These are phyloP conservation scores for Ramphastos sulfuratus DNA, from an alignment of 2,113 vertebrate genomes.

Conservation along the genomic window DNA sequence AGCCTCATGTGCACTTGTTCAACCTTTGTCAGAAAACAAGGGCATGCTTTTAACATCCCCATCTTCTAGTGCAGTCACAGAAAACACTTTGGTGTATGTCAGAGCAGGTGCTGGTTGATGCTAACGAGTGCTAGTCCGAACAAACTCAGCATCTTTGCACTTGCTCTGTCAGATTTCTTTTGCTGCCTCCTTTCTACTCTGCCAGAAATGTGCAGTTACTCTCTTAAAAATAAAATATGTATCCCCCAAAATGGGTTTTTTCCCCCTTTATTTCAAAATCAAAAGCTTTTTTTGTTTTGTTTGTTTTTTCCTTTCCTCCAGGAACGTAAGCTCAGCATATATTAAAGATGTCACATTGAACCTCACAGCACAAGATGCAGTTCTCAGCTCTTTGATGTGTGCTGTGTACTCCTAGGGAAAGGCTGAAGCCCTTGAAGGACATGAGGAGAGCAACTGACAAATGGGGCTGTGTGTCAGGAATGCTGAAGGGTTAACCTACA, in stretches of 20 bases:
- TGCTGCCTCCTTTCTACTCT: neutral
- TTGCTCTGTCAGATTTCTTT: neutral
- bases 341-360: slow-evolving; percentile 50
- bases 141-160: slow-evolving; percentile 48
- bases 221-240: neutral
- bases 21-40: slow-evolving; percentile 8
- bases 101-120: slow-evolving; percentile 58
- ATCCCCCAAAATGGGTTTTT: neutral
- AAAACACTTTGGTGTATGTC: slow-evolving; percentile 12
- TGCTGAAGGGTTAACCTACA: neutral
- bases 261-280: neutral
- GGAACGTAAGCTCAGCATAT: neutral
- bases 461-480: neutral
- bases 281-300: neutral
- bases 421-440: neutral
- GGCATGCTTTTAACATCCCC: slow-evolving; percentile 8
- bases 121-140: slow-evolving; percentile 28
- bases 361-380: neutral
- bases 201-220: neutral
- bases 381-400: neutral
- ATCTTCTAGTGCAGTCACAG: slow-evolving; percentile 23
- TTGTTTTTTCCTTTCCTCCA: neutral
- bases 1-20: neutral
- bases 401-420: neutral
- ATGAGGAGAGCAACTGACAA: neutral